These are phyloP conservation scores for Chrysemys picta DNA, from an alignment of 2,113 vertebrate genomes.

Conservation along the genomic window DNA sequence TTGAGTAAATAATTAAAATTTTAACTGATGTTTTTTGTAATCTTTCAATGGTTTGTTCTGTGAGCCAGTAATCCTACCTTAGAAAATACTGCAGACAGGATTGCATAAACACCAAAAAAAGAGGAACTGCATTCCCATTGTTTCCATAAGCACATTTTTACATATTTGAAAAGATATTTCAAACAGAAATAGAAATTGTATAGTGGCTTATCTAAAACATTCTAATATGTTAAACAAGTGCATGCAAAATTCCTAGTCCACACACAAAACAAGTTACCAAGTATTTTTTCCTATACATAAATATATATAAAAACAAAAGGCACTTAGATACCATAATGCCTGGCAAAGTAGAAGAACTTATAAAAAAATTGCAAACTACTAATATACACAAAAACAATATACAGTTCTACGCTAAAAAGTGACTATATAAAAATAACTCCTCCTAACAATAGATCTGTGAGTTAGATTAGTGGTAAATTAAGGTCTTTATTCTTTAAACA, in stretches of 20 bases:
- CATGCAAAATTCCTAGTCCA: background rate
- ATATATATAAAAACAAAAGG: background rate
- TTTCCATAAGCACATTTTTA: background rate
- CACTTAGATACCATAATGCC: background rate
- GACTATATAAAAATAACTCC: background rate
- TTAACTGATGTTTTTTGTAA: background rate
- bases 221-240: background rate
- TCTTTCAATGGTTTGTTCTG: background rate
- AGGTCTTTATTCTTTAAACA: background rate
- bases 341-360: background rate
- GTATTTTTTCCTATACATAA: background rate
- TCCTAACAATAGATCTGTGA: background rate
- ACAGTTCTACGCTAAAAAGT: background rate
- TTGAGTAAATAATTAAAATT: background rate
- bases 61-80: background rate
- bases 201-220: background rate
- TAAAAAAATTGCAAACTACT: background rate
- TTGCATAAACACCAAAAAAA: background rate
- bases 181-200: background rate
- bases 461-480: background rate
- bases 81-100: background rate
- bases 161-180: background rate
- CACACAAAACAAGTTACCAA: background rate
- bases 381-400: background rate
- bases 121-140: accelerated